Evolutionary conservation across 2,797 vertebrate species (phyloP).

Genomic region (Danio tinwini): DNA sequence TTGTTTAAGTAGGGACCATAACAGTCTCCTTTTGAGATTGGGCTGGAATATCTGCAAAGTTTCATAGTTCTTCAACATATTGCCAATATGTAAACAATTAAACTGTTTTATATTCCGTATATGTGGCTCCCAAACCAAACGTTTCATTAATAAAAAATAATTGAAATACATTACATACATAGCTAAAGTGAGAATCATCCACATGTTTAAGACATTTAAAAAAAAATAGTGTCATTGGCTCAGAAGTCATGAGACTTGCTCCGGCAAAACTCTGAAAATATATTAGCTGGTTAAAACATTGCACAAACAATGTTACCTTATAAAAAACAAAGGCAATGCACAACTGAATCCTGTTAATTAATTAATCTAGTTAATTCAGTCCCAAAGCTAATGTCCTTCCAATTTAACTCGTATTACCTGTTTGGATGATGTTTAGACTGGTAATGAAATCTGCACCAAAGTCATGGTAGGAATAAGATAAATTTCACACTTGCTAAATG

Average conservation of each 20-base stretch:
- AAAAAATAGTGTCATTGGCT: not conserved
- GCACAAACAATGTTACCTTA: not conserved
- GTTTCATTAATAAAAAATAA: not conserved
- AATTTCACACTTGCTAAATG: conserved; percentile 36
- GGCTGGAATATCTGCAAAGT: not conserved
- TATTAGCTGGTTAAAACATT: not conserved
- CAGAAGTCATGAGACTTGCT: not conserved
- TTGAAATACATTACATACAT: no score
- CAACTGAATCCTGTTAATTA: not conserved
- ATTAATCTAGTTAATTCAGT: not conserved
- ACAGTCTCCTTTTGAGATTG: no score
- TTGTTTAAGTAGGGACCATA: no score
- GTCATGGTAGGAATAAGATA: conserved; percentile 17
- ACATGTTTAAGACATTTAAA: not conserved
- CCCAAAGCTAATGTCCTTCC: not conserved
- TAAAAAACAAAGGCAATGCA: not conserved
- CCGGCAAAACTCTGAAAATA: not conserved
- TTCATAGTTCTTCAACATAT: not conserved
- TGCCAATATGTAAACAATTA: not conserved
- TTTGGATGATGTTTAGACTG: not conserved
- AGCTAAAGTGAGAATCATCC: not conserved
- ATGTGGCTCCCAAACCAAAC: not conserved
- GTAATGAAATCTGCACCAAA: conserved; percentile 8
- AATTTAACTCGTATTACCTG: not conserved
- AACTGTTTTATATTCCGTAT: not conserved